Evolutionary conservation across 30 jellyfish, hydroid and myxozoan species (phyloP).

Genomic region (Pseudorhiza aurosa): DNA sequence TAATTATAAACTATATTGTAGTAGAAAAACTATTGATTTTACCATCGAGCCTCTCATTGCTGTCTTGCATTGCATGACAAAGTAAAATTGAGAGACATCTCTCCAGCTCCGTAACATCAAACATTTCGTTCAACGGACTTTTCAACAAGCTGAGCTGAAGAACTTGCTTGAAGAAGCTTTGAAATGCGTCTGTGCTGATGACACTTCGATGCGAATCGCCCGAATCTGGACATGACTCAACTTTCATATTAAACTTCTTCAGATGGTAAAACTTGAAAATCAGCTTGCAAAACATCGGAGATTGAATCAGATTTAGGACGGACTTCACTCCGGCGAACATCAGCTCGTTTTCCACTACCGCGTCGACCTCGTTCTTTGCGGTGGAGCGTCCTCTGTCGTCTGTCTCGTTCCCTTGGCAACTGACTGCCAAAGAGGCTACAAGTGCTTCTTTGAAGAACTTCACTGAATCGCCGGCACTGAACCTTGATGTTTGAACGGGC

Average conservation of each 20-base stretch:
- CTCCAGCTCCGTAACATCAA: constrained; percentile 26
- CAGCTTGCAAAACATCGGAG: constrained; percentile 41
- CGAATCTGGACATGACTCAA: neutral
- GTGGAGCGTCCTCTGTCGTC: neutral
- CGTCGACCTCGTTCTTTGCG: constrained; percentile 23
- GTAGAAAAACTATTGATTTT: too few species aligned
- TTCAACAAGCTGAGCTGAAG: constrained; percentile 22
- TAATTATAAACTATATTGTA: too few species aligned
- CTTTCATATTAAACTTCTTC: constrained; percentile 4
- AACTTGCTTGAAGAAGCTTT: constrained; percentile 11
- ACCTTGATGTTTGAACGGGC: constrained; percentile 25
- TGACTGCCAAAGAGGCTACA: neutral
- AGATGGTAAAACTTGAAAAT: constrained; percentile 51
- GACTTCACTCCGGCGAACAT: constrained; percentile 45
- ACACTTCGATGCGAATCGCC: neutral
- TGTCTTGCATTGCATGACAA: constrained; percentile 16
- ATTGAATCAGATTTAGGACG: constrained; percentile 26
- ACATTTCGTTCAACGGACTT: constrained; percentile 14
- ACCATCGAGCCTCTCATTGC: constrained; percentile 11
- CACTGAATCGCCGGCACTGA: constrained; percentile 42
- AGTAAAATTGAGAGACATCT: constrained; percentile 31
- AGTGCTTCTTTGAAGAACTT: constrained; percentile 26
- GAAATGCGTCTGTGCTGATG: neutral
- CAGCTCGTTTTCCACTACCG: constrained; percentile 10
- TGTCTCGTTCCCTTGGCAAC: constrained; percentile 12